Evolutionary conservation across 1,140 invertebrate species (phyloP), one percentile per base, ranked within the genome.

Genomic region (Plectrocnemia conspersa): DNA sequence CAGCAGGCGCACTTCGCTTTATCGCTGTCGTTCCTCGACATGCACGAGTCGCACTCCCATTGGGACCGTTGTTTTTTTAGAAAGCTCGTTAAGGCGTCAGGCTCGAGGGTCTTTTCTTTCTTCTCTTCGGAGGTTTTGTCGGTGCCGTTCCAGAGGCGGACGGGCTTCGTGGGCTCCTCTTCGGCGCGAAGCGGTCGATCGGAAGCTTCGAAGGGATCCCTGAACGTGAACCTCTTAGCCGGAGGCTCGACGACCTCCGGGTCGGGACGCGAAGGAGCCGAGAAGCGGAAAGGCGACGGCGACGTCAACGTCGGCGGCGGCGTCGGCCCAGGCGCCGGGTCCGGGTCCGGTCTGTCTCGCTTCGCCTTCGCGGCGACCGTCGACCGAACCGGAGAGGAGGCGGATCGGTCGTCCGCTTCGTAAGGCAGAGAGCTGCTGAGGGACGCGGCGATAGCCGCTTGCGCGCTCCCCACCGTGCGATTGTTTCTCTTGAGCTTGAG

Each of bases 41-140:
- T 76, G 65, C 86, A 89, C 16, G 70, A 73, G 16, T 77, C 68
- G 67, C 86, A 89, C 57, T 82, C 78, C 84, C 84, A 88, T 38
- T 67, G 75, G n/a, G 65, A 56, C 29, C 59, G 57, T 57, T 79
- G 77, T 10, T 64, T 58, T 58, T 66, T 69, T 24, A 63, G 65
- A 60, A 66, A 70, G 62, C 68, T 52, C 10, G 59, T 64, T 1
- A 66, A 62, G 10, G 45, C 60, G 13, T 44, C 50, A 46, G 21
- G 3, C 10, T 48, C 45, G 2, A 46, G 19, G 6, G 36, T 2
- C 29, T 45, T 45, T 1, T 23, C 22, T 27, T n/a, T n/a, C 25
- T 18, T 47, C 44, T 47, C 35, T 24, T 22, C n/a, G 6, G 62
- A 25, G 11, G 45, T 29, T 11, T 61, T 6, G 6, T 29, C 7